phyloP scores from a whole-genome alignment of 2,797 vertebrate species.

The Setipinna tenuifilis region DNA sequence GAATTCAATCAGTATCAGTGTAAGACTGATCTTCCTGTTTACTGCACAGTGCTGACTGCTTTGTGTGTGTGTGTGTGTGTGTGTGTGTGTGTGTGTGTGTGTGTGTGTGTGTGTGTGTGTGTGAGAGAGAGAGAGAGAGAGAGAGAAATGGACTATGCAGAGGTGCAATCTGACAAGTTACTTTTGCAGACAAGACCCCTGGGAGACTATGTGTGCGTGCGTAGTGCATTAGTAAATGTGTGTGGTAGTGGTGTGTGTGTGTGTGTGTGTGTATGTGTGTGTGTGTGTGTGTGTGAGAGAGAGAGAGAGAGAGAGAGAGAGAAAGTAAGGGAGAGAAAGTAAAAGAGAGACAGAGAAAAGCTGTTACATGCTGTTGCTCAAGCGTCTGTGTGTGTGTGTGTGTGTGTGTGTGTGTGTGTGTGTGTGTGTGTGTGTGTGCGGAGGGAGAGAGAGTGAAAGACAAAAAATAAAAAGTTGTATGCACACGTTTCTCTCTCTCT shows the following conservation, averaged over 20 bases:
- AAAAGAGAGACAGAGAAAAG: neutral
- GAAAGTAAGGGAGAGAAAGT: too few relatives aligned
- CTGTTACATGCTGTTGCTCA: neutral
- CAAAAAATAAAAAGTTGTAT: too few relatives aligned
- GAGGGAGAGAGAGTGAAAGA: too few relatives aligned
- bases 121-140: too few relatives aligned
- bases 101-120: neutral
- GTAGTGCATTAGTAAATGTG: neutral
- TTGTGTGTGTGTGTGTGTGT: slow-evolving; percentile 17
- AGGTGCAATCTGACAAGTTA: neutral
- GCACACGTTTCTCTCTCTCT: too few relatives aligned
- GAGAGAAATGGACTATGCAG: neutral
- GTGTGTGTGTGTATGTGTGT: neutral
- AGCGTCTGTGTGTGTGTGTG: neutral
- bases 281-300: neutral
- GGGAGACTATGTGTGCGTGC: neutral
- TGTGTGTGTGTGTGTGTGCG: too few relatives aligned
- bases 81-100: too few relatives aligned
- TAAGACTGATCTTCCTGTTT: slow-evolving; percentile 14
- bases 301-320: slow-evolving; percentile 18
- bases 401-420: neutral
- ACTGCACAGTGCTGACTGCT: slow-evolving; percentile 38
- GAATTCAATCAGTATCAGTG: neutral
- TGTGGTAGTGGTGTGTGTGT: too few relatives aligned
- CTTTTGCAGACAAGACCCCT: neutral